Percentiles rank a stretch among this genome's conserved stretches.
Evolutionary conservation across 2,113 vertebrate genomes (phyloP).

Genomic region (Petroica traversi): DNA sequence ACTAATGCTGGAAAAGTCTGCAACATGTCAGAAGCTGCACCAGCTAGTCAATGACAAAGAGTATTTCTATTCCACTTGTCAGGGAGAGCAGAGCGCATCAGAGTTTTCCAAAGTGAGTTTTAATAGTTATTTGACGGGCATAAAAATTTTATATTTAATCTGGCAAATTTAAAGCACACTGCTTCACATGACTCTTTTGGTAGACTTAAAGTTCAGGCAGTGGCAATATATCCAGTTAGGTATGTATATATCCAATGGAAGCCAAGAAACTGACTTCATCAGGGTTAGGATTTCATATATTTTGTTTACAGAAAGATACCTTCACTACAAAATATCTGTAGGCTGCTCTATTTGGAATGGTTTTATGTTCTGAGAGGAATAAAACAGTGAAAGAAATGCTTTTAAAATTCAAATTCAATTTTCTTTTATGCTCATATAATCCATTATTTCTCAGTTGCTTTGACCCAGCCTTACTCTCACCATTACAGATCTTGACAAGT

Average conservation of each 20-base stretch:
- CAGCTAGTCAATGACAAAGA: not conserved
- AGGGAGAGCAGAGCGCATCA: not conserved
- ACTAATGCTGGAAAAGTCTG: conserved; percentile 10
- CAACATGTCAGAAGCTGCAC: not conserved
- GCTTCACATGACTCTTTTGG: not conserved
- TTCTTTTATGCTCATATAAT: not conserved
- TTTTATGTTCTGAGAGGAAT: not conserved
- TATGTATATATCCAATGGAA: not conserved
- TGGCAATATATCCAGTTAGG: not conserved
- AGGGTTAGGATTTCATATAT: not conserved
- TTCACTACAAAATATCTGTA: not conserved
- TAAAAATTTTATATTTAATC: not conserved
- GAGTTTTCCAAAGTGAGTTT: not conserved
- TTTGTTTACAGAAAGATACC: not conserved
- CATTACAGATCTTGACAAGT: not conserved
- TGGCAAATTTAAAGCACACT: not conserved
- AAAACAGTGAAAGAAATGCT: not conserved
- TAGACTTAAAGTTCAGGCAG: not conserved
- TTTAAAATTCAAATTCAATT: not conserved
- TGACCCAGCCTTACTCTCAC: not conserved
- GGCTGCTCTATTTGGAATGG: not conserved
- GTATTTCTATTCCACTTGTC: not conserved
- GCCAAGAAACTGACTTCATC: not conserved
- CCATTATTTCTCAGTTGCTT: not conserved
- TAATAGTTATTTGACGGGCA: not conserved